Base-by-base conservation (phyloP, 2,888 invertebrate species). In the Rhagophthalmus giganteus region DNA sequence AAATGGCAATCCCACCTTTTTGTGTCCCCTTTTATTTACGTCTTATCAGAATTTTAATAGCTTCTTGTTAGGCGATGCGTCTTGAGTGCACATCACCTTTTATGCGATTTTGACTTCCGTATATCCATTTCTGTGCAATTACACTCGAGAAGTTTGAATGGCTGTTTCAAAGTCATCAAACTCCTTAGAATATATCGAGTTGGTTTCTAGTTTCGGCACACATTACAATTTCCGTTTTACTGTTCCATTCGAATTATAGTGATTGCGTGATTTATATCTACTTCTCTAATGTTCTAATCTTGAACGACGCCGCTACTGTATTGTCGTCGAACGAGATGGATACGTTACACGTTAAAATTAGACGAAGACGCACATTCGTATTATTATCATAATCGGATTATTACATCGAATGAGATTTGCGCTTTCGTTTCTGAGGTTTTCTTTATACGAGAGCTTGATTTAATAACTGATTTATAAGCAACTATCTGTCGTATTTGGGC, bases 1-100 rank as follows among this genome's bases (percentile, higher is more conserved):
- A 72, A 70, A 72, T 72, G 66, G 67, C 69, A 66, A 71, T 71
- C 69, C 70, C 60, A 57, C 60, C 60, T 56, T 63, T 61, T 33
- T 41, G 34, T 42, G 41, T 38, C 2, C 7, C 45, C 35, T 25
- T 16, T 32, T 30, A 10, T 37, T 34, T 40, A 35, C 38, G 25
- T 34, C 31, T 47, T 48, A 44, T 41, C 46, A 37, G 26, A 42
- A 44, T 38, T 41, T 49, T 42, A 47, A 48, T 54, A 24, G 38
- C 12, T 15, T 42, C 15, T 14, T 14, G 27, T 40, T 4, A 8
- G 8, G 3, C 5, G 8, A 8, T 40, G 20, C 13, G 13, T 41
- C 25, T 20, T 11, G 34, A 9, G 10, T 42, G 42, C 42, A 42
- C 20, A 42, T 42, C 42, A 33, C 42, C 26, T 34, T 42, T 51